These are phyloP conservation scores for Clarias magur DNA, from an alignment of 2,113 vertebrate species.

Conservation along the genomic window DNA sequence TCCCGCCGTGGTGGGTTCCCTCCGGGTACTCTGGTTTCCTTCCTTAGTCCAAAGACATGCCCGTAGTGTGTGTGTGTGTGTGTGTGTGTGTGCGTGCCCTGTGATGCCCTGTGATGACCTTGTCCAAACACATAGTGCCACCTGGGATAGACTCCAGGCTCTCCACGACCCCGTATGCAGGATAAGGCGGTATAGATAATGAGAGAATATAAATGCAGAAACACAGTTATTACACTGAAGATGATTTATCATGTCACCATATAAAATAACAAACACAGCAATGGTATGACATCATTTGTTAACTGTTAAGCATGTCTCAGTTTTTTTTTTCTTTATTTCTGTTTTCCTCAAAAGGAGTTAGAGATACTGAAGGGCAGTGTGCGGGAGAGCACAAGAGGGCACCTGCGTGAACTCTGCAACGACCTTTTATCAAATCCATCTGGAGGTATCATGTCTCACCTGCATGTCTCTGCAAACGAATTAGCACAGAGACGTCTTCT, in stretches of 20 bases:
- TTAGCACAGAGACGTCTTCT: conserved; percentile 54
- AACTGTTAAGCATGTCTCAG: background rate
- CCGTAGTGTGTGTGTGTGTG: too few species aligned
- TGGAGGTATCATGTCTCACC: conserved; percentile 46
- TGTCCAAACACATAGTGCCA: too few species aligned
- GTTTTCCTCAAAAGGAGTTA: conserved; percentile 52
- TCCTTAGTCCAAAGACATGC: too few species aligned
- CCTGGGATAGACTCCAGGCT: too few species aligned
- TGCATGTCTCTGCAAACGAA: background rate
- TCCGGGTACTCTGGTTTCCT: too few species aligned
- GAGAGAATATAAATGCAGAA: background rate
- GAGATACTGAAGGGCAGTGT: conserved; percentile 52
- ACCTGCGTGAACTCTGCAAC: conserved; percentile 62
- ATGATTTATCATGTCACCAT: background rate
- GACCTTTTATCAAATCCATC: conserved; percentile 63
- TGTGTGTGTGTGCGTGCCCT: too few species aligned
- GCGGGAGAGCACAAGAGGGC: background rate
- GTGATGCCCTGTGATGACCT: too few species aligned
- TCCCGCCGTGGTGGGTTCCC: too few species aligned
- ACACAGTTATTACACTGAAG: background rate
- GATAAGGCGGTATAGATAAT: too few species aligned
- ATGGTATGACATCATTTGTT: background rate
- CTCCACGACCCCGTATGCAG: too few species aligned
- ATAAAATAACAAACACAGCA: background rate
- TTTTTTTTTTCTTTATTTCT: background rate